Evolutionary conservation across 2,888 invertebrate genomes (phyloP).

Genomic region (Eurois occulta): DNA sequence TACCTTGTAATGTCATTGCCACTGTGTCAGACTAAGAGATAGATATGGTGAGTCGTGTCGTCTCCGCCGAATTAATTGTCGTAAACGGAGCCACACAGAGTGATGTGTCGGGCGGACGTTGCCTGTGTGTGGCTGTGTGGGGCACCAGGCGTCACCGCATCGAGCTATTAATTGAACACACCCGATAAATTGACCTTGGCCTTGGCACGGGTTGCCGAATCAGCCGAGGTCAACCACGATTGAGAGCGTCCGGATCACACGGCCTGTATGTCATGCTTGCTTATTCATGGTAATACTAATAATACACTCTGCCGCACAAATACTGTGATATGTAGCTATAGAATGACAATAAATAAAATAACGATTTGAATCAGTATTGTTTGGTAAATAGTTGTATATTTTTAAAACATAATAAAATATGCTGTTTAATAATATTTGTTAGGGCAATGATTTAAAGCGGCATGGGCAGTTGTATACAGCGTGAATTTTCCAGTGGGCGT

Average conservation of each 20-base stretch:
- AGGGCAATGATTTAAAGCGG: too few species aligned
- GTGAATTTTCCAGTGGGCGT: too few species aligned
- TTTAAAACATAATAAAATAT: not conserved
- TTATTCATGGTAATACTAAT: conserved; percentile 69
- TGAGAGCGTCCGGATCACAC: conserved; percentile 89
- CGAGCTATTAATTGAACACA: conserved; percentile 85
- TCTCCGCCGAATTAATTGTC: conserved; percentile 31
- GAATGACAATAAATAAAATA: conserved; percentile 18
- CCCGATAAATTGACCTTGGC: conserved; percentile 86
- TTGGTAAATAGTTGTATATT: not conserved
- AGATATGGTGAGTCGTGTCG: conserved; percentile 11
- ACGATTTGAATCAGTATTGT: conserved; percentile 3
- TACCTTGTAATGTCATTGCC: conserved; percentile 19
- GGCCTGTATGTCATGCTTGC: conserved; percentile 75
- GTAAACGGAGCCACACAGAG: conserved; percentile 30
- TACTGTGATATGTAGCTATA: conserved; percentile 33
- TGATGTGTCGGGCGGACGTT: conserved; percentile 40
- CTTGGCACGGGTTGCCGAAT: conserved; percentile 89
- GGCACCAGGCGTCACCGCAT: conserved; percentile 75
- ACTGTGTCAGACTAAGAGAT: conserved; percentile 12
- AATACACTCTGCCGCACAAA: conserved; percentile 57
- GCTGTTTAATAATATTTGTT: too few species aligned
- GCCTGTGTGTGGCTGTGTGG: conserved; percentile 48
- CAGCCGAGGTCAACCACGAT: conserved; percentile 85
- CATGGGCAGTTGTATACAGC: too few species aligned